Evolutionary conservation across 2,888 invertebrate genomes (phyloP).

Genomic region (Ectemnius lituratus): DNA sequence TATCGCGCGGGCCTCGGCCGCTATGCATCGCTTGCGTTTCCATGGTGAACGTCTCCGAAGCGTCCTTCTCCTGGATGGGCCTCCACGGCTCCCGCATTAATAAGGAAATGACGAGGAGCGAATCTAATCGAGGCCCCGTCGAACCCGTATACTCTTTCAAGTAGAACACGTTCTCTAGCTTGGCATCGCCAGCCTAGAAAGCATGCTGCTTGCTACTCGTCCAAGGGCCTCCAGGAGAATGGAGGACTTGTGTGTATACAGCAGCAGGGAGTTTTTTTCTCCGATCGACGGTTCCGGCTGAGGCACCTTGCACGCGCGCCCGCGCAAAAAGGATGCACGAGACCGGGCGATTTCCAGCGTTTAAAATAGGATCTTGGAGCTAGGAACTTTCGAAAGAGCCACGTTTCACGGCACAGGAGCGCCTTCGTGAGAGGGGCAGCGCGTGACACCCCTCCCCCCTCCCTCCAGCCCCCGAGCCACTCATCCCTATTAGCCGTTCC

Average conservation of each 20-base stretch:
- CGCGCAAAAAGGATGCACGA: no score
- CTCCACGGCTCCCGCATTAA: conserved; percentile 2
- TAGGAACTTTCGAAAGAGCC: conserved; percentile 62
- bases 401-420: conserved; percentile 57
- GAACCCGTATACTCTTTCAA: no score
- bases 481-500: conserved; percentile 22
- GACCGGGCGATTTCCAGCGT: conserved; percentile 22
- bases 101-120: no score
- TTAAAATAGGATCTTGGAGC: conserved; percentile 58
- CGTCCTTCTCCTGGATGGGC: background rate
- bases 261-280: no score
- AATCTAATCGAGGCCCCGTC: no score
- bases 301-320: no score
- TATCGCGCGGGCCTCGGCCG: conserved; percentile 37
- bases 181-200: no score
- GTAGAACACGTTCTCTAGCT: no score
- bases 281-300: no score
- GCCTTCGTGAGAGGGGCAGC: conserved; percentile 54
- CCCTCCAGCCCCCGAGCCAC: conserved; percentile 40
- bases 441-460: conserved; percentile 41
- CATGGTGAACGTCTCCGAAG: background rate
- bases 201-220: no score
- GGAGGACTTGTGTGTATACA: no score
- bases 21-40: background rate
- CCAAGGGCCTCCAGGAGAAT: no score